Percentiles rank a stretch among this genome's conserved stretches.
phyloP scores from a whole-genome alignment of 2,797 vertebrate genomes.

The Eupleurogrammus muticus region DNA sequence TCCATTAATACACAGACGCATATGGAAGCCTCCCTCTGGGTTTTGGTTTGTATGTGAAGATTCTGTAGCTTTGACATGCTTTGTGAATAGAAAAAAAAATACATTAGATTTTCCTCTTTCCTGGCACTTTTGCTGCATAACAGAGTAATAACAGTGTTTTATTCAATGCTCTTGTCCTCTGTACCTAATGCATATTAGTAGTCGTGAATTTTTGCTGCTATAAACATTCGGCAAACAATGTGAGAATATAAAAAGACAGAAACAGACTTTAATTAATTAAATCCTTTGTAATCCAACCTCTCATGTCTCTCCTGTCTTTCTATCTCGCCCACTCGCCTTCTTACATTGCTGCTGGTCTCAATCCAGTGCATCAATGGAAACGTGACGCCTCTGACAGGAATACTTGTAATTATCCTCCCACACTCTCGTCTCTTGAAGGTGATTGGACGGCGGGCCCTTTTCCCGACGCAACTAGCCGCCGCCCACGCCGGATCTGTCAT shows the following conservation, averaged over 20 bases:
- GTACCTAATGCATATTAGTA: background rate
- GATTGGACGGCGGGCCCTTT: conserved; percentile 72
- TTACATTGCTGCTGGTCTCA: conserved; percentile 65
- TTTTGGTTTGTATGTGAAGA: background rate
- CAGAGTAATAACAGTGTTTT: background rate
- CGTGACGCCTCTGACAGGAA: conserved; percentile 80
- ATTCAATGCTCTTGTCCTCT: background rate
- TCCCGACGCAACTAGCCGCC: conserved; percentile 57
- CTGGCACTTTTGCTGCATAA: background rate
- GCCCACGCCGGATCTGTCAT: conserved; percentile 71
- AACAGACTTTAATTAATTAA: conserved; percentile 62
- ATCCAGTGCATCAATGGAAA: conserved; percentile 78
- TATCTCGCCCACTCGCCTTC: conserved; percentile 67
- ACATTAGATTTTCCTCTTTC: background rate
- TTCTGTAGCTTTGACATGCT: background rate
- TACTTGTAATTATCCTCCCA: conserved; percentile 84
- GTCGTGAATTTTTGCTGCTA: conserved; percentile 7
- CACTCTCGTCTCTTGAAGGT: conserved; percentile 58
- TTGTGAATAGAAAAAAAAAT: conserved; percentile 11
- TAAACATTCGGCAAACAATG: conserved; percentile 23
- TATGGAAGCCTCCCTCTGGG: conserved; percentile 4
- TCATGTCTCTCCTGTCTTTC: conserved; percentile 57
- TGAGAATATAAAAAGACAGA: conserved; percentile 48
- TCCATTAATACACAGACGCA: conserved; percentile 45
- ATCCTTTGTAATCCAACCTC: conserved; percentile 59